These are phyloP conservation scores for Montipora capitata DNA, from an alignment of 92 coral and sea anemone genomes.

Conservation along the genomic window DNA sequence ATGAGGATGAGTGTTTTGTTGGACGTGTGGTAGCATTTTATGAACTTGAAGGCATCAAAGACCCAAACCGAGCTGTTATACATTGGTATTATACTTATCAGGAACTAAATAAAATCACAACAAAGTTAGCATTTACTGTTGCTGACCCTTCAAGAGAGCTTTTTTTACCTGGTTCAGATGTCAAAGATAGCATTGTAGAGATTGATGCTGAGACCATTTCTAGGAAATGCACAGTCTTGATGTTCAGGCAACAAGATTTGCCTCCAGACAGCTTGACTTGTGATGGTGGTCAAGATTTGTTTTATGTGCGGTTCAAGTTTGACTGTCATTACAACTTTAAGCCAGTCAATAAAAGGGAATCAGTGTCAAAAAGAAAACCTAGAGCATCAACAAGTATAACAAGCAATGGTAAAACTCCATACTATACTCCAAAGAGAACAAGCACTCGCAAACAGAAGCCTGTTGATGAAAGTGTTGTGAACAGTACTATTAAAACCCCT, in stretches of 20 bases:
- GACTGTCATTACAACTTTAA: conserved; percentile 70
- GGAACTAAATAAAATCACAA: conserved; percentile 52
- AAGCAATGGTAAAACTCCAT: conserved; percentile 43
- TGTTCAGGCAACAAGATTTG: conserved; percentile 33
- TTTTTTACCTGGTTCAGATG: conserved; percentile 74
- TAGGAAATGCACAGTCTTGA: conserved; percentile 71
- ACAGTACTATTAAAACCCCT: conserved; percentile 14
- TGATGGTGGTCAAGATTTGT: conserved; percentile 36
- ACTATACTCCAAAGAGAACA: neutral
- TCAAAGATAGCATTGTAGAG: conserved; percentile 49
- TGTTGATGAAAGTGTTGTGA: neutral
- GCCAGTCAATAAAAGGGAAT: conserved; percentile 34
- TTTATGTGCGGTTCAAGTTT: conserved; percentile 86
- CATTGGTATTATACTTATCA: conserved; percentile 78
- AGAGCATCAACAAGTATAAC: neutral
- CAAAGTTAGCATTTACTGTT: conserved; percentile 31
- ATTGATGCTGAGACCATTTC: conserved; percentile 88
- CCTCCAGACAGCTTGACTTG: conserved; percentile 27
- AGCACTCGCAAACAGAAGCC: neutral
- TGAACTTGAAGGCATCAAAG: conserved; percentile 64
- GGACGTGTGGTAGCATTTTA: conserved; percentile 76
- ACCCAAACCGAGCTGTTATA: conserved; percentile 82
- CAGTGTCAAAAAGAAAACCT: conserved; percentile 10
- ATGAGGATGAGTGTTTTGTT: conserved; percentile 43
- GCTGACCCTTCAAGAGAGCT: conserved; percentile 69